Percentiles rank a stretch among this genome's conserved stretches.
These are phyloP conservation scores for Astreopora myriophthalma DNA, from an alignment of 64 coral and sea anemone species.

Conservation along the genomic window DNA sequence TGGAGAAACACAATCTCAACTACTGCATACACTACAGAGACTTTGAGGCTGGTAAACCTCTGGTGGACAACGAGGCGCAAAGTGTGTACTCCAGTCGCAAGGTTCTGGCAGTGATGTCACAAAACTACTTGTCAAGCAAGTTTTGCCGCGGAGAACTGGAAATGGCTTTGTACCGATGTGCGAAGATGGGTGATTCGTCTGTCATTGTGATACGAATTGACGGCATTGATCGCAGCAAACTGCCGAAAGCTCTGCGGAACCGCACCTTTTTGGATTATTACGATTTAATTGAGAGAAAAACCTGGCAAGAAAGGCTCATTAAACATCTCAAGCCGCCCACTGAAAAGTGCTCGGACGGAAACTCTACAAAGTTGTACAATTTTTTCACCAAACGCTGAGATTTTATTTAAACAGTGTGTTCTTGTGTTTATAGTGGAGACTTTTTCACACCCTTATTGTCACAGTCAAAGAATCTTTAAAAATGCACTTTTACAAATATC, in stretches of 20 bases:
- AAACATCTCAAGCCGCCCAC: not conserved
- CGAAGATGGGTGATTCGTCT: not conserved
- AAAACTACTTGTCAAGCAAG: not conserved
- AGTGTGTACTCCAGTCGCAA: slow-evolving; percentile 15
- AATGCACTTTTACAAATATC: too few relatives aligned
- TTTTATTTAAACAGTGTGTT: too few relatives aligned
- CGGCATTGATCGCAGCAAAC: not conserved
- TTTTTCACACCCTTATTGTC: too few relatives aligned
- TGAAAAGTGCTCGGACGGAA: too few relatives aligned
- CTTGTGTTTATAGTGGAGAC: too few relatives aligned
- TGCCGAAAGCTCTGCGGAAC: not conserved
- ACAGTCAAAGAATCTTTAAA: too few relatives aligned
- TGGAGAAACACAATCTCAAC: too few relatives aligned
- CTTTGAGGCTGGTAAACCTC: not conserved
- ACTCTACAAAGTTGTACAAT: too few relatives aligned
- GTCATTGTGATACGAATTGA: not conserved
- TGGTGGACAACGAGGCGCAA: not conserved
- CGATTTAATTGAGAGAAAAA: not conserved
- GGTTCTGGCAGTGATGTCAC: not conserved
- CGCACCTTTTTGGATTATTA: not conserved
- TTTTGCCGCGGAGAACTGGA: not conserved
- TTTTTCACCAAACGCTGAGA: too few relatives aligned
- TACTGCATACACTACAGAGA: not conserved
- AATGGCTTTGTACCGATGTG: not conserved
- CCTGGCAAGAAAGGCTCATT: not conserved